Conservation (phyloP, 1,140 invertebrate genomes). For the Pseudomyrmex concolor region DNA sequence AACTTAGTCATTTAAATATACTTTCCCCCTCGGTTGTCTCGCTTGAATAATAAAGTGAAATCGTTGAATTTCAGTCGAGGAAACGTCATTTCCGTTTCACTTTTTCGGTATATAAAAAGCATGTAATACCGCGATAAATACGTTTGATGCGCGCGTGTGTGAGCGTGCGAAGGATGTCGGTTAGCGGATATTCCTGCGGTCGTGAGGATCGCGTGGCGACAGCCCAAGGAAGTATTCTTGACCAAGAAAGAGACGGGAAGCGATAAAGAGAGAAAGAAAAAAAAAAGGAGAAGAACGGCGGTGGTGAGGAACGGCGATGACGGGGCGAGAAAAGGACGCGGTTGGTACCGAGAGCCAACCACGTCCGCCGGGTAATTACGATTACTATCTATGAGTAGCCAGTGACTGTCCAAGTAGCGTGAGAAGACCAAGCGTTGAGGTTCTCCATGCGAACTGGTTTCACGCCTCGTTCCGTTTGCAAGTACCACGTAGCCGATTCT, state of each 20-base stretch:
- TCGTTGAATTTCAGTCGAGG: too few relatives aligned
- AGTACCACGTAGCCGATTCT: conserved; percentile 35
- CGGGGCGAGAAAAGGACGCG: conserved; percentile 27
- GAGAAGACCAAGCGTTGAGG: conserved; percentile 54
- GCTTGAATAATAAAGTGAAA: too few relatives aligned
- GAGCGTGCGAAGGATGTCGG: conserved; percentile 8
- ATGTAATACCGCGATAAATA: background rate
- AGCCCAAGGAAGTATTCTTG: background rate
- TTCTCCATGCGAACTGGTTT: conserved; percentile 62
- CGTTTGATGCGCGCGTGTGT: background rate
- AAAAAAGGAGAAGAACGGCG: background rate
- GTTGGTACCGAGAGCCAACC: conserved; percentile 46
- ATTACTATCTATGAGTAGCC: conserved; percentile 62
- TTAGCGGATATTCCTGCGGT: background rate
- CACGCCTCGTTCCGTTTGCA: conserved; percentile 40
- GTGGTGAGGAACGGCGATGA: conserved; percentile 27
- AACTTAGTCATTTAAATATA: too few relatives aligned
- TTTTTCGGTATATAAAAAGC: background rate
- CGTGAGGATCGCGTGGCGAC: conserved; percentile 11
- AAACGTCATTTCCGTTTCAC: background rate
- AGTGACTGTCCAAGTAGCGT: conserved; percentile 58
- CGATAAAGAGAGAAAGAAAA: background rate
- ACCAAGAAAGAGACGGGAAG: background rate
- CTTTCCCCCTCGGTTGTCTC: too few relatives aligned
- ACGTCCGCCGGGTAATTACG: conserved; percentile 57